phyloP scores from a whole-genome alignment of 2,888 invertebrate species.

The Gasteruption jaculator region DNA sequence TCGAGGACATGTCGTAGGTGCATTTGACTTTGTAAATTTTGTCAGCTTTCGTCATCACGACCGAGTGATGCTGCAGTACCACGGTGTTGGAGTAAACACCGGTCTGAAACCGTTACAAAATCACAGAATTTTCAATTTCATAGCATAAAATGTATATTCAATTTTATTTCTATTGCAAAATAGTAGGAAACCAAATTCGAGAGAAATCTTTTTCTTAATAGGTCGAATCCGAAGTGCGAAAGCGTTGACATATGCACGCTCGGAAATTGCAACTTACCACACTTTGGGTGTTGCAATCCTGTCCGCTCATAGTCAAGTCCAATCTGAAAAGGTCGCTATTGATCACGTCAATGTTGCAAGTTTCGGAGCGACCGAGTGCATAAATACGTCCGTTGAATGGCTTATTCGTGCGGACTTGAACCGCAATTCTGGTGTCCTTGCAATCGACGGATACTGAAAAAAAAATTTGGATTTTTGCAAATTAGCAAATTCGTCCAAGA shows the following conservation, averaged over 20 bases:
- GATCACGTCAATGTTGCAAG: constrained; percentile 90
- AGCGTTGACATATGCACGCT: background rate
- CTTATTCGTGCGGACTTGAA: constrained; percentile 88
- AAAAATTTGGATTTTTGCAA: constrained; percentile 6
- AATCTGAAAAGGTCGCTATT: constrained; percentile 89
- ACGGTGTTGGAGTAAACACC: constrained; percentile 93
- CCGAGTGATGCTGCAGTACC: constrained; percentile 90
- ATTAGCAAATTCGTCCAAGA: background rate
- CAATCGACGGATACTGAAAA: constrained; percentile 84
- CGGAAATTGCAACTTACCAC: constrained; percentile 73
- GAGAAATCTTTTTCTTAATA: too few relatives aligned
- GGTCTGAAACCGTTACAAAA: constrained; percentile 63
- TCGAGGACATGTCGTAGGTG: constrained; percentile 93
- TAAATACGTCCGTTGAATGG: constrained; percentile 94
- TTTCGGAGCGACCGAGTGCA: constrained; percentile 88
- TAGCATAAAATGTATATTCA: too few relatives aligned
- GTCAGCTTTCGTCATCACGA: constrained; percentile 94
- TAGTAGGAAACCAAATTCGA: background rate
- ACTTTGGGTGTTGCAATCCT: constrained; percentile 93
- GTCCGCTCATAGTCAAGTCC: constrained; percentile 89
- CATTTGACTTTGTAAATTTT: constrained; percentile 96
- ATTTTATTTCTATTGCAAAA: too few relatives aligned
- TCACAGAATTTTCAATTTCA: too few relatives aligned
- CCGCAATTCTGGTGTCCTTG: constrained; percentile 90
- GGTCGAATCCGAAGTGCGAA: too few relatives aligned